Base-by-base conservation (phyloP, 2,113 vertebrate genomes). In the Ivindomyrus marchei region DNA sequence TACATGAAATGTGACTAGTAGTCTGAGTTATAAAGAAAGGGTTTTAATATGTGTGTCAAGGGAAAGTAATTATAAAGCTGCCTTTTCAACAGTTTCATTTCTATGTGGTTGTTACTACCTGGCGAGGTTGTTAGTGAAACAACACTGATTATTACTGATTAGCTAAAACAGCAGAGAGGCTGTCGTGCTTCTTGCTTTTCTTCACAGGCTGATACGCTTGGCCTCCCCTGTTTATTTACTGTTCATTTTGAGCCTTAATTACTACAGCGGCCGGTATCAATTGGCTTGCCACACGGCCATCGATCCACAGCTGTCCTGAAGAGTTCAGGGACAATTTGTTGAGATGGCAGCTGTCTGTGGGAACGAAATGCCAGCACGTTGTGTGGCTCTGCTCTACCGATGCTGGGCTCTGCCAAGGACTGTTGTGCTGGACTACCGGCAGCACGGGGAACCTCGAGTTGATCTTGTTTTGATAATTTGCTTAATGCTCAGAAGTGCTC, bases 161-260 rank as follows among this genome's bases (percentile, higher is more conserved):
- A 17, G 74, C 31, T 42, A 42, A 80, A 80, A 47, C n/a, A 27
- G 49, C 7, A 39, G 10, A 58, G 49, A 31, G 36, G 77, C 77
- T 36, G 21, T 5, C 3, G 19, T 27, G 80, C 21, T 46, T 47
- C 42, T 62, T 42, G 52, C 15, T 83, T 89, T 89, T 83, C 50
- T 21, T 42, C 36, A 31, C 15, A 39, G 36, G 13, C 36, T 31
- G 36, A 62, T 85, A n/a, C 45, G 24, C 42, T 77, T 13, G 21
- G 52, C 80, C 89, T 89, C 89, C 83, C 39, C 87, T 85, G 50
- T 89, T 89, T 89, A 85, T 89, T 84, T 62, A 80, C 89, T 62
- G 77, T 85, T 85, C 89, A 85, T 89, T 89, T 89, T 89, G 21
- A 31, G 39, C 31, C 89, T 89, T 85, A 89, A 89, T 89, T 85